phyloP scores from a whole-genome alignment of 2,113 vertebrate species.

The Raphicerus campestris region DNA sequence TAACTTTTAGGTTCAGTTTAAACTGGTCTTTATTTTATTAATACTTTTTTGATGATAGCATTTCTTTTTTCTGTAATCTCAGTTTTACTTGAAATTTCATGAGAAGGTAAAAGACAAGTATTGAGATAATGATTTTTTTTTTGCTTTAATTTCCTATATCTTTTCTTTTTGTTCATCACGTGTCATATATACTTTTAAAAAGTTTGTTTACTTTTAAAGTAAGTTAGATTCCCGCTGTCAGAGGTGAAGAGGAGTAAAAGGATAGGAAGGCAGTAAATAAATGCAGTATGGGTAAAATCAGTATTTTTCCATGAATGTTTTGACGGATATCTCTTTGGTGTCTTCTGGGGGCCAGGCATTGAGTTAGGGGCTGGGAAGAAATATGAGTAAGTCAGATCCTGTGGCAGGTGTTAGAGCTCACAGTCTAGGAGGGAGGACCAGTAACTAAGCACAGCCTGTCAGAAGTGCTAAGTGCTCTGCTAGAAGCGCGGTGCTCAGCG shows the following conservation, averaged over 20 bases:
- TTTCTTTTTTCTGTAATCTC: background rate
- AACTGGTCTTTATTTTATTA: background rate
- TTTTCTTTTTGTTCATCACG: background rate
- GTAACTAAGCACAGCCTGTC: background rate
- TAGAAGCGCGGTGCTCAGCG: background rate
- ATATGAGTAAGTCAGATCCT: background rate
- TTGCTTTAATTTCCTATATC: background rate
- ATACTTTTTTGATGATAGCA: background rate
- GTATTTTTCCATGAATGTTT: background rate
- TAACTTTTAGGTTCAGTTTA: conserved; percentile 66
- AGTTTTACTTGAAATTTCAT: background rate
- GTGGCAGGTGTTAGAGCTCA: background rate
- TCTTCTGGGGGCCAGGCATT: background rate
- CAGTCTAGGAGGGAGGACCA: background rate
- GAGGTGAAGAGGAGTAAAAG: background rate
- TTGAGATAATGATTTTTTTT: background rate
- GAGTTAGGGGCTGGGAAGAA: background rate
- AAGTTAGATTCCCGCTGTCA: background rate
- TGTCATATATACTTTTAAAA: background rate
- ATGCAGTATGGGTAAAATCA: background rate
- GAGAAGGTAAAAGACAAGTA: background rate
- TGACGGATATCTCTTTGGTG: background rate
- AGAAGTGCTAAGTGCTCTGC: background rate
- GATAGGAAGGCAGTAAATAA: background rate
- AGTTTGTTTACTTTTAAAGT: background rate